Evolutionary conservation across 1,140 invertebrate genomes (phyloP).

Genomic region (Antheraea mylitta): DNA sequence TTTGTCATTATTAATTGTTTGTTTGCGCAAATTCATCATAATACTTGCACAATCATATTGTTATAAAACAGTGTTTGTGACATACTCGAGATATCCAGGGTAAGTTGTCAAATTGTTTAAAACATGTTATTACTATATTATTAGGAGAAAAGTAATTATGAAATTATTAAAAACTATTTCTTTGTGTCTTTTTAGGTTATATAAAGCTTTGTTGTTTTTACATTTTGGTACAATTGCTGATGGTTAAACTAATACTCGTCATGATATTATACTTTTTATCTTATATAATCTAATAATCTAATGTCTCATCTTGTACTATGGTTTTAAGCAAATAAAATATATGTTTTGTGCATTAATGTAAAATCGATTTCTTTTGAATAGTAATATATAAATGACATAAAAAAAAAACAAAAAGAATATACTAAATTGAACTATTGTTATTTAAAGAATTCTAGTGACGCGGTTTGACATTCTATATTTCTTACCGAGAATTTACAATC

Average conservation of each 20-base stretch:
- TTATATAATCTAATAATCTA: too few species aligned
- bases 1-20: slow-evolving; percentile 1
- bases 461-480: neutral
- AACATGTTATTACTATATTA: neutral
- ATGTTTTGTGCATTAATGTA: too few species aligned
- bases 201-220: neutral
- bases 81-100: neutral
- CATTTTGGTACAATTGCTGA: neutral
- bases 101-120: neutral
- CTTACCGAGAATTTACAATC: neutral
- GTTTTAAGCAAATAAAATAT: too few species aligned
- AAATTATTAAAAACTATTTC: neutral
- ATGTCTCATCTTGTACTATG: too few species aligned
- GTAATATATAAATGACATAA: too few species aligned
- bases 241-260: too few species aligned
- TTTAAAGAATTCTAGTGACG: neutral
- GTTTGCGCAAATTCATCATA: neutral
- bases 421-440: too few species aligned
- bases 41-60: neutral
- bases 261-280: too few species aligned
- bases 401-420: too few species aligned
- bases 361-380: too few species aligned
- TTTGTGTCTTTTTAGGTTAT: neutral
- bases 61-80: slow-evolving; percentile 1
- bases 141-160: neutral